Evolutionary conservation across 2,888 invertebrate species (phyloP).

Genomic region (Galerucella nymphaeae): DNA sequence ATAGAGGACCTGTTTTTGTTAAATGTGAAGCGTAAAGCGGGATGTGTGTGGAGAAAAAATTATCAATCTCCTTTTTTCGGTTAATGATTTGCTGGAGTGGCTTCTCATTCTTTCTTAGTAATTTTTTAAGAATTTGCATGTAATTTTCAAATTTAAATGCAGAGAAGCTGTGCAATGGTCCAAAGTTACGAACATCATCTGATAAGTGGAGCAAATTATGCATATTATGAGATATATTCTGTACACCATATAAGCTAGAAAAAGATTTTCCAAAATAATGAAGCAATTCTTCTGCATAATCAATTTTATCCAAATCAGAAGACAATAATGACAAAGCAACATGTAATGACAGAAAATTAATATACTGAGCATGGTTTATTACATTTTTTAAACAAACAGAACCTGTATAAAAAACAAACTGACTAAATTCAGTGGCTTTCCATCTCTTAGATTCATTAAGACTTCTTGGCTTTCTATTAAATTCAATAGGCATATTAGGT

Average conservation of each 20-base stretch:
- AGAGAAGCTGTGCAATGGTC: not conserved
- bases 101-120: slow-evolving; percentile 23
- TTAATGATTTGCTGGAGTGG: slow-evolving; percentile 23
- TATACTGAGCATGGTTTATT: slow-evolving; percentile 28
- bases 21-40: not conserved
- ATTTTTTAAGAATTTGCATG: not conserved
- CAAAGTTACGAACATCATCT: not conserved
- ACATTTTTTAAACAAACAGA: slow-evolving; percentile 25
- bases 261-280: slow-evolving; percentile 24
- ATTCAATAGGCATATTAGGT: slow-evolving; percentile 24
- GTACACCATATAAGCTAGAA: slow-evolving; percentile 17
- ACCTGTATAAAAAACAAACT: slow-evolving; percentile 29
- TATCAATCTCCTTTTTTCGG: slow-evolving; percentile 8
- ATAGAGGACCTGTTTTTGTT: slow-evolving; percentile 3
- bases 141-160: not conserved
- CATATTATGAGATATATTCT: slow-evolving; percentile 30
- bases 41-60: not conserved
- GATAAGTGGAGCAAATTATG: slow-evolving; percentile 10
- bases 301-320: slow-evolving; percentile 4
- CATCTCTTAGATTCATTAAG: slow-evolving; percentile 22
- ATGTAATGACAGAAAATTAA: slow-evolving; percentile 33
- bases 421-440: slow-evolving; percentile 32
- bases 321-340: slow-evolving; percentile 34
- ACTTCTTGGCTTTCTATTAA: slow-evolving; percentile 24
- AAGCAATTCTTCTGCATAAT: slow-evolving; percentile 20